A percentile compares a stretch with the other conserved stretches of the same genome.
These are phyloP conservation scores for Tympanuchus pallidicinctus DNA, from an alignment of 2,113 vertebrate genomes.

Conservation along the genomic window DNA sequence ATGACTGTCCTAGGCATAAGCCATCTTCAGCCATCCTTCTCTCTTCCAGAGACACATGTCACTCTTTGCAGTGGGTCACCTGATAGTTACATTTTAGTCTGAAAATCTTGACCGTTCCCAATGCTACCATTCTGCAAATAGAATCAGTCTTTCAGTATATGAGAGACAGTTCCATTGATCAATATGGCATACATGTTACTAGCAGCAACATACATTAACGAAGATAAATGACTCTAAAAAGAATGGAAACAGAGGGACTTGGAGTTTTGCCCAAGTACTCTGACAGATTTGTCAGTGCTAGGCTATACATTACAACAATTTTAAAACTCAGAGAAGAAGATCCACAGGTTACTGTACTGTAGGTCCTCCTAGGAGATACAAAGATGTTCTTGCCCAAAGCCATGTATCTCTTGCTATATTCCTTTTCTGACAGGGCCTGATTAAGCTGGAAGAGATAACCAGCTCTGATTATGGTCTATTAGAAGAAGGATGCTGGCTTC, in stretches of 20 bases:
- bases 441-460: not conserved
- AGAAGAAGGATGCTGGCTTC: not conserved
- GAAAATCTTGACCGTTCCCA: not conserved
- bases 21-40: not conserved
- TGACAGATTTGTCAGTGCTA: not conserved
- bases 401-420: not conserved
- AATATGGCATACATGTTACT: not conserved
- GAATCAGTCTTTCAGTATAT: not conserved
- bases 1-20: not conserved
- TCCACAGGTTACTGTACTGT: not conserved
- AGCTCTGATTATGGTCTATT: not conserved
- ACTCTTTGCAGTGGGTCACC: not conserved
- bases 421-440: not conserved
- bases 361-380: not conserved
- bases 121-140: not conserved
- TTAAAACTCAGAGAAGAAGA: not conserved
- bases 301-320: not conserved
- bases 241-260: not conserved
- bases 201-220: not conserved
- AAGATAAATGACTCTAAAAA: slow-evolving; percentile 4
- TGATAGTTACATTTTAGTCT: not conserved
- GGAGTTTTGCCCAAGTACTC: not conserved
- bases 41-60: not conserved
- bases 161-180: not conserved
- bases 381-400: not conserved